A percentile compares a stretch with the other conserved stretches of the same genome.
Evolutionary conservation across 1,140 invertebrate species (phyloP).

Genomic region (Drosophila neocordata): DNA sequence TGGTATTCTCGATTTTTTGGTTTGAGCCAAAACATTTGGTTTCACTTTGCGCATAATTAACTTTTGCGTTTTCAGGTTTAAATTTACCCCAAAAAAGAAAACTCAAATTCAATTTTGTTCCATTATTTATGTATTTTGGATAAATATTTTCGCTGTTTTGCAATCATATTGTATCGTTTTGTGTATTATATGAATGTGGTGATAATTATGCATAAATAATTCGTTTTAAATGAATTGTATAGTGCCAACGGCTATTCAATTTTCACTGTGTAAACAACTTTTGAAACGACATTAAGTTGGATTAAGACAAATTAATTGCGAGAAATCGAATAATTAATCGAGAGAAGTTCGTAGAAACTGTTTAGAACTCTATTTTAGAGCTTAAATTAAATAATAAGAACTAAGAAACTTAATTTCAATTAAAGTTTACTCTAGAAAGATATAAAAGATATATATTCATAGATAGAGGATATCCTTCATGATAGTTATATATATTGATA

Average conservation of each 20-base stretch:
- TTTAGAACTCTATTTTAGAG: too few species aligned
- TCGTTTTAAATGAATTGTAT: slow-evolving; percentile 6
- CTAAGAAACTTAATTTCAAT: too few species aligned
- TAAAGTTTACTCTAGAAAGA: too few species aligned
- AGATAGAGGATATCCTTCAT: too few species aligned
- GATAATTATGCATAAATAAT: slow-evolving; percentile 45
- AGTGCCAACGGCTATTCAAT: not conserved
- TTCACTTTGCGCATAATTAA: slow-evolving; percentile 64
- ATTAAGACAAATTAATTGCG: not conserved
- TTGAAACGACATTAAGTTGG: not conserved
- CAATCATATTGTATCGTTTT: not conserved
- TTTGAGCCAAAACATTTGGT: slow-evolving; percentile 62
- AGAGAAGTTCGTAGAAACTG: too few species aligned
- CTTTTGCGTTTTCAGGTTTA: slow-evolving; percentile 38
- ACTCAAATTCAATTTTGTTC: slow-evolving; percentile 16
- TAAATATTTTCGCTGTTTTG: not conserved
- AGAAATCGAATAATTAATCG: not conserved
- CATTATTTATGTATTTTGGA: slow-evolving; percentile 35
- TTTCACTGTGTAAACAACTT: not conserved
- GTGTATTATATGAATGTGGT: not conserved
- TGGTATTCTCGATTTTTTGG: not conserved
- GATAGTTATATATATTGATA: too few species aligned
- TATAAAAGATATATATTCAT: too few species aligned
- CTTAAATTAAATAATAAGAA: too few species aligned
- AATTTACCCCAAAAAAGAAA: slow-evolving; percentile 18